These are phyloP conservation scores for Epinephelus malabaricus DNA, from an alignment of 2,797 vertebrate genomes.

Conservation along the genomic window DNA sequence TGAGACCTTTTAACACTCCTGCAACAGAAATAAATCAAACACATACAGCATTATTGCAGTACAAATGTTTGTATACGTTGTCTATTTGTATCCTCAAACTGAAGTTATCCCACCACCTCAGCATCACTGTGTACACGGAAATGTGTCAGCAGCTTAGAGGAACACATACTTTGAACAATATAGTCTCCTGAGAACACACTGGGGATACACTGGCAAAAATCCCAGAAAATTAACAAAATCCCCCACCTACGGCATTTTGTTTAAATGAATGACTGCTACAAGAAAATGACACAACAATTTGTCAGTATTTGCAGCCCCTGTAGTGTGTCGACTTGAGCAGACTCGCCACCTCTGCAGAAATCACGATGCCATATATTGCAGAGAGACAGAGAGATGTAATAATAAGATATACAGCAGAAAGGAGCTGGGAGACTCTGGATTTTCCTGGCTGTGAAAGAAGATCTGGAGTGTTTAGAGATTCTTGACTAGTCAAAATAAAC, in stretches of 20 bases:
- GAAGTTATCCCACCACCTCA: constrained; percentile 3
- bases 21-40: not conserved
- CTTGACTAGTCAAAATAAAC: constrained; percentile 75
- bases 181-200: constrained; percentile 18
- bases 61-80: constrained; percentile 2
- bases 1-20: not conserved
- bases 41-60: not conserved
- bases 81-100: constrained; percentile 6
- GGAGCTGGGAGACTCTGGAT: constrained; percentile 28
- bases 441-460: constrained; percentile 59
- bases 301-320: constrained; percentile 46
- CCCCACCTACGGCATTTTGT: constrained; percentile 34
- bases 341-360: constrained; percentile 49
- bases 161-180: constrained; percentile 32
- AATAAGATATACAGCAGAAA: constrained; percentile 24
- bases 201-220: constrained; percentile 26
- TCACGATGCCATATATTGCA: not conserved
- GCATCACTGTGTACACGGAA: constrained; percentile 5
- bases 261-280: constrained; percentile 52
- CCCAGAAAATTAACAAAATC: constrained; percentile 35
- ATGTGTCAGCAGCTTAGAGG: constrained; percentile 32
- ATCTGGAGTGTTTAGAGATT: constrained; percentile 51
- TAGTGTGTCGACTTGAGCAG: constrained; percentile 27
- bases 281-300: constrained; percentile 50
- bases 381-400: constrained; percentile 36